These are phyloP conservation scores for Dorcus parallelipipedus DNA, from an alignment of 2,888 invertebrate genomes.

Conservation along the genomic window DNA sequence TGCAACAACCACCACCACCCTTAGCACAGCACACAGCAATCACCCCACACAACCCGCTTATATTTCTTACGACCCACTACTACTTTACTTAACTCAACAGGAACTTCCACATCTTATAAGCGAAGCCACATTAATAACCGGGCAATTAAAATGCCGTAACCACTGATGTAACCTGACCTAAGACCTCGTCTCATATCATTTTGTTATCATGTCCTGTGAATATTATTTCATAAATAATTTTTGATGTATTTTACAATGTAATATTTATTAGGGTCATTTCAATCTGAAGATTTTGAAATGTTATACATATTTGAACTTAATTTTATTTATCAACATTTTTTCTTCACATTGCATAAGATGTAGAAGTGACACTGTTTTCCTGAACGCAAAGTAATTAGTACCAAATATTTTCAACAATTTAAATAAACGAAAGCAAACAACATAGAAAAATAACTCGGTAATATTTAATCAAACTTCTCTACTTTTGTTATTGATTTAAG, in stretches of 20 bases:
- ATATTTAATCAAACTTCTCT: slow-evolving; percentile 4
- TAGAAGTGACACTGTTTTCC: too few relatives aligned
- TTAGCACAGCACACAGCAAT: slow-evolving; percentile 16
- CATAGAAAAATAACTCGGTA: slow-evolving; percentile 6
- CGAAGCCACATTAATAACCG: background rate
- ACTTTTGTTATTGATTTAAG: too few relatives aligned
- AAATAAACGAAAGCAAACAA: slow-evolving; percentile 13
- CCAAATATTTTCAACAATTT: slow-evolving; percentile 8
- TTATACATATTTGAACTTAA: too few relatives aligned
- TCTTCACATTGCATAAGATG: too few relatives aligned
- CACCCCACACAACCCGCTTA: background rate
- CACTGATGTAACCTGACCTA: background rate
- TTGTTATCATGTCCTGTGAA: too few relatives aligned
- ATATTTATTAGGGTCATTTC: too few relatives aligned
- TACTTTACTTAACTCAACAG: background rate
- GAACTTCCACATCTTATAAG: background rate
- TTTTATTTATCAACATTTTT: too few relatives aligned
- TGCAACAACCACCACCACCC: slow-evolving; percentile 39
- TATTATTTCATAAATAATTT: too few relatives aligned
- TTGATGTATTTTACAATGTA: too few relatives aligned
- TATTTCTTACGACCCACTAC: slow-evolving; percentile 1
- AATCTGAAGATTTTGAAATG: too few relatives aligned
- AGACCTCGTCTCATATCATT: background rate
- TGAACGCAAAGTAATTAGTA: background rate
- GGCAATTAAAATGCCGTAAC: background rate